Evolutionary conservation across 2,113 vertebrate genomes (phyloP).

Genomic region (Canis aureus): DNA sequence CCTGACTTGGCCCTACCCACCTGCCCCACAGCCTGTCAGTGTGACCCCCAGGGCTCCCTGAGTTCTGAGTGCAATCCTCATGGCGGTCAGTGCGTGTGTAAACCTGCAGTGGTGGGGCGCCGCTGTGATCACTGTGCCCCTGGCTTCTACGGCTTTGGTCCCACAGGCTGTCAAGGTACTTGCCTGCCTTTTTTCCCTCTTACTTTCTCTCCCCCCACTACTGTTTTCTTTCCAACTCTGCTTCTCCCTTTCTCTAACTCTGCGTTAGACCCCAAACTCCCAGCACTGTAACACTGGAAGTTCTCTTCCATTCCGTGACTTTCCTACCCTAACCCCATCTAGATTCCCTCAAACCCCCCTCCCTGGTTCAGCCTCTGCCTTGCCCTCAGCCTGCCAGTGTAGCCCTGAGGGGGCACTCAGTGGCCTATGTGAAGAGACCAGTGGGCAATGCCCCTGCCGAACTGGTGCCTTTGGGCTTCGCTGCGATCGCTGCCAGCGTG

Average conservation of each 20-base stretch:
- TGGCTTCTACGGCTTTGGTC: slow-evolving; percentile 95
- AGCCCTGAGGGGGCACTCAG: slow-evolving; percentile 92
- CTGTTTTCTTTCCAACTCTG: not conserved
- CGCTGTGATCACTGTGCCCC: slow-evolving; percentile 93
- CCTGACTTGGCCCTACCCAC: not conserved
- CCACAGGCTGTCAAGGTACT: slow-evolving; percentile 92
- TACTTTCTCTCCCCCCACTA: not conserved
- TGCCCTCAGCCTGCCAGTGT: slow-evolving; percentile 93
- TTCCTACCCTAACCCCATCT: not conserved
- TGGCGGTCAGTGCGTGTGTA: slow-evolving; percentile 96
- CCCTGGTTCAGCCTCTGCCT: not conserved
- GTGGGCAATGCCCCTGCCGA: slow-evolving; percentile 94
- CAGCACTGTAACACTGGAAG: not conserved
- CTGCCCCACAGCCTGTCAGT: slow-evolving; percentile 92
- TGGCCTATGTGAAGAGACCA: slow-evolving; percentile 91
- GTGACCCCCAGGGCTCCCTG: slow-evolving; percentile 95
- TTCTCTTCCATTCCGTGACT: not conserved
- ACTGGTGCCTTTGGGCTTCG: slow-evolving; percentile 92
- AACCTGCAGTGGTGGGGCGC: slow-evolving; percentile 91
- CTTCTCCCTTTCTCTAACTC: not conserved
- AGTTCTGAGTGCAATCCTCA: slow-evolving; percentile 93
- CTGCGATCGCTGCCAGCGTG: slow-evolving; percentile 93
- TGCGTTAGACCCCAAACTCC: not conserved
- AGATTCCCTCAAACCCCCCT: not conserved
- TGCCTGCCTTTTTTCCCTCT: not conserved